phyloP scores from a whole-genome alignment of 2,888 invertebrate genomes.

The Chrysolina oricalcia region DNA sequence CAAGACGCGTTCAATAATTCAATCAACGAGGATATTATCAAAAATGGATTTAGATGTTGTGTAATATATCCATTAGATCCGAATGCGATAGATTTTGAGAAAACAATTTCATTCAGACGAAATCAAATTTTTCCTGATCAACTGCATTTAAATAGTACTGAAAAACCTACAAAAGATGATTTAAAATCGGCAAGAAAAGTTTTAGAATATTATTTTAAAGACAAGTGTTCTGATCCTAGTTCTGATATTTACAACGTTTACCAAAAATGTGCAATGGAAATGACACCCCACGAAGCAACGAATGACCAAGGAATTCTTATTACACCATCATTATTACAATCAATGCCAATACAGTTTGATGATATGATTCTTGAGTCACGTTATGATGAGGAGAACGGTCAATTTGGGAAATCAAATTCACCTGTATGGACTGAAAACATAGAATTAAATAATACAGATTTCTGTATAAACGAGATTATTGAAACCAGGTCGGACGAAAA shows the following conservation, averaged over 20 bases:
- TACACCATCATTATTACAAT: neutral
- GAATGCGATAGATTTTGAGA: constrained; percentile 12
- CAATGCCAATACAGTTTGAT: too few species aligned
- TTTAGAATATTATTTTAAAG: constrained; percentile 6
- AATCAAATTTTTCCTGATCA: neutral
- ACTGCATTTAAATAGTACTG: neutral
- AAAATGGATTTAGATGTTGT: constrained; percentile 7
- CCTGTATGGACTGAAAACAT: too few species aligned
- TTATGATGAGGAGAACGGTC: neutral
- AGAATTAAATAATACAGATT: too few species aligned
- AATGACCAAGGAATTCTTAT: neutral
- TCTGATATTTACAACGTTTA: neutral
- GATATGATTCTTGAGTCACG: too few species aligned
- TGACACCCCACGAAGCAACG: neutral
- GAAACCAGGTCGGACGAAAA: too few species aligned
- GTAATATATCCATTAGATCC: too few species aligned
- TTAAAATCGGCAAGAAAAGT: neutral
- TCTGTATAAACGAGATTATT: too few species aligned
- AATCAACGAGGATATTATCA: neutral
- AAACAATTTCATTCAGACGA: constrained; percentile 14
- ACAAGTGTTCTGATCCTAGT: constrained; percentile 2
- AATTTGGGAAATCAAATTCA: neutral
- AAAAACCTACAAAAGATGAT: neutral
- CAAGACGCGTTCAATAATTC: constrained; percentile 2
- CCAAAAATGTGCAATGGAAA: neutral